Evolutionary conservation across 2,113 vertebrate species (phyloP).

Genomic region (Centropus unirufus): DNA sequence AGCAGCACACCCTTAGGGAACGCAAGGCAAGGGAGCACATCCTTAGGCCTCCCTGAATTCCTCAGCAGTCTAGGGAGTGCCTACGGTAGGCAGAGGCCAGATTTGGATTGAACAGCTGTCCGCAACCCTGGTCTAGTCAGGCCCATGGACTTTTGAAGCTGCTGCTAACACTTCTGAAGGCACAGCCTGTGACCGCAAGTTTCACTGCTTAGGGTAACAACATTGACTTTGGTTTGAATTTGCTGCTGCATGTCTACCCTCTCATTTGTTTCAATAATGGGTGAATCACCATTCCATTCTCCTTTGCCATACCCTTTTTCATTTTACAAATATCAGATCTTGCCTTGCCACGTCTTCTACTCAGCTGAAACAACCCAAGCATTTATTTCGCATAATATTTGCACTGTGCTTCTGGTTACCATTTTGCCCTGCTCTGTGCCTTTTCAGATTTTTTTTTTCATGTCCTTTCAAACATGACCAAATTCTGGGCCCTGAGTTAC

Average conservation of each 20-base stretch:
- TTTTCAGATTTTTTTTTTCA: background rate
- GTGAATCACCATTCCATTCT: background rate
- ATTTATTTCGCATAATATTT: background rate
- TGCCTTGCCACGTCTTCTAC: background rate
- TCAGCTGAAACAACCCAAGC: background rate
- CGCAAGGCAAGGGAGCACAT: no score
- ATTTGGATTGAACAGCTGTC: fast-evolving
- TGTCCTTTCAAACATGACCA: background rate
- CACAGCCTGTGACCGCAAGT: background rate
- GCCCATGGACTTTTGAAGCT: background rate
- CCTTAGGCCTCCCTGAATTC: no score
- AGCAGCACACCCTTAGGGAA: no score
- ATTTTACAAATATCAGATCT: background rate
- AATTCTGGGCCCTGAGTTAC: no score
- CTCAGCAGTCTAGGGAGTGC: background rate
- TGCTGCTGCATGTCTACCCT: background rate
- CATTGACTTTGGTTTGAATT: background rate
- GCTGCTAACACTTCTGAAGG: background rate
- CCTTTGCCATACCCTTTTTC: background rate
- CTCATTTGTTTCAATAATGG: background rate
- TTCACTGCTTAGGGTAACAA: background rate
- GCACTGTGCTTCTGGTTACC: background rate
- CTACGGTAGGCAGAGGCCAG: background rate
- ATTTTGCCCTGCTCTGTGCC: background rate
- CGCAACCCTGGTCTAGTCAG: background rate